These are phyloP conservation scores for Myiagra hebetior DNA, from an alignment of 2,113 vertebrate genomes.

Conservation along the genomic window DNA sequence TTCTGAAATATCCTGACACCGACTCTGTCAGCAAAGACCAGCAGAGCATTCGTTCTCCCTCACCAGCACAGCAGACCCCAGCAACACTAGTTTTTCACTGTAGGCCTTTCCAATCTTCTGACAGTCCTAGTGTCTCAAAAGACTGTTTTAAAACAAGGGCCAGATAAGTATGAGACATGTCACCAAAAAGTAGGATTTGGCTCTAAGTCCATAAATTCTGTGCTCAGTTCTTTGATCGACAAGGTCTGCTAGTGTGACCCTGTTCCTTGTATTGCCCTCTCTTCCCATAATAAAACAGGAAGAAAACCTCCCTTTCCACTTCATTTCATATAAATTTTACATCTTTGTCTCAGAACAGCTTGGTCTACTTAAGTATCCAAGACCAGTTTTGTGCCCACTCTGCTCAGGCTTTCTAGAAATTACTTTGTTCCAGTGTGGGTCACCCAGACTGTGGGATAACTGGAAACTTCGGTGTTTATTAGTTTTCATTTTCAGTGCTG, in stretches of 20 bases:
- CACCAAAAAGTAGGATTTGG: neutral
- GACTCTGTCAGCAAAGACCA: neutral
- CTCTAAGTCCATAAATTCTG: neutral
- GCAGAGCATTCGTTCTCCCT: neutral
- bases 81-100: neutral
- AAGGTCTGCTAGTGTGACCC: neutral
- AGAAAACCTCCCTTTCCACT: neutral
- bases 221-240: neutral
- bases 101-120: neutral
- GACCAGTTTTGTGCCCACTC: neutral
- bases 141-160: neutral
- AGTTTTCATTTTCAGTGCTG: neutral
- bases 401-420: conserved; percentile 37
- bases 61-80: neutral
- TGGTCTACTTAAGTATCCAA: neutral
- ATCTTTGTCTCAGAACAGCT: neutral
- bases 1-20: neutral
- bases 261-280: neutral
- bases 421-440: neutral
- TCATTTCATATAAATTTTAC: neutral
- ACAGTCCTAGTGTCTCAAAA: neutral
- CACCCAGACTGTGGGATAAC: neutral
- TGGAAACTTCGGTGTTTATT: conserved; percentile 1
- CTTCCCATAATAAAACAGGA: neutral
- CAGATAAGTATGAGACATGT: neutral